Conservation (phyloP, 2,797 vertebrate species). For the Micromesistius poutassou region DNA sequence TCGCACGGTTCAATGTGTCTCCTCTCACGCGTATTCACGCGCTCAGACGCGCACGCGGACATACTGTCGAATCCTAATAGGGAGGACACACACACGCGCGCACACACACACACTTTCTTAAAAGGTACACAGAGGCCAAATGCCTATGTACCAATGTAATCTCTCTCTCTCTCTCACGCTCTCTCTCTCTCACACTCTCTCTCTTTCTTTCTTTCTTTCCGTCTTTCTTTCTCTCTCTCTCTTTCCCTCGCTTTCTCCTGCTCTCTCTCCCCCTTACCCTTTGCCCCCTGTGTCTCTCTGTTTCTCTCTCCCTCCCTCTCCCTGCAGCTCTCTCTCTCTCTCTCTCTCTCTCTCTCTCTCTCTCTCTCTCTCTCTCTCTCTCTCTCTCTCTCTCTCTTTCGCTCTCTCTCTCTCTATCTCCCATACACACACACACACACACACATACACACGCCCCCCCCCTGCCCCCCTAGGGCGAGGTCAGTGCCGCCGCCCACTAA, state of each 20-base stretch:
- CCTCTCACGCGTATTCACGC: conserved; percentile 4
- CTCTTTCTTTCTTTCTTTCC: neutral
- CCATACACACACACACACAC: neutral
- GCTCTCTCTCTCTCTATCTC: too few relatives aligned
- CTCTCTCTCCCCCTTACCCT: neutral
- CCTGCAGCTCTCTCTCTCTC: too few relatives aligned
- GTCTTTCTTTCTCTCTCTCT: neutral
- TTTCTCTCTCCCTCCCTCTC: too few relatives aligned
- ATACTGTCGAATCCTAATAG: neutral
- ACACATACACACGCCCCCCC: neutral
- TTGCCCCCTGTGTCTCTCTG: too few relatives aligned
- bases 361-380: neutral
- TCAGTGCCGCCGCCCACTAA: neutral
- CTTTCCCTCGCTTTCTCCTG: neutral
- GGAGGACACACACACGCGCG: neutral
- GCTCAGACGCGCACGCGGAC: neutral
- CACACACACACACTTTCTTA: neutral
- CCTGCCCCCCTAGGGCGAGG: neutral
- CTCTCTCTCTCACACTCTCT: conserved; percentile 21
- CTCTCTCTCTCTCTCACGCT: neutral
- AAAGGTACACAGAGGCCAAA: neutral
- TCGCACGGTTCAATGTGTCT: neutral
- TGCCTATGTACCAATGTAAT: neutral
- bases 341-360: conserved; percentile 1
- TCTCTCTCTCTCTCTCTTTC: neutral